Base-by-base conservation (phyloP, 2,888 invertebrate genomes). In the Malthinus seriepunctatus region DNA sequence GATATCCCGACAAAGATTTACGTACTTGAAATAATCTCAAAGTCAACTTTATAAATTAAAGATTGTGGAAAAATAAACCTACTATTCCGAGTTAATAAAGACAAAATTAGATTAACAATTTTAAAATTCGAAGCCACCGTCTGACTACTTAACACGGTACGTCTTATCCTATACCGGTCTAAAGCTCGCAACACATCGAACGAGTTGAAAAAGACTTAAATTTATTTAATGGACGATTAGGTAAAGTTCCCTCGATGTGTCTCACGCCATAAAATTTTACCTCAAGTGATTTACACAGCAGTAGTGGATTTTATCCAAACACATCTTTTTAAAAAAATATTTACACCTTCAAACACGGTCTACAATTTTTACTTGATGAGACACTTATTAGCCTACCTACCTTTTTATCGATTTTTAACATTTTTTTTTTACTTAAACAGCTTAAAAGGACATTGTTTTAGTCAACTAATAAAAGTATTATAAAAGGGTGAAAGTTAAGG, bases 1-100 rank as follows among this genome's bases (percentile, higher is more conserved):
- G 73, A 74, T 75, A 73, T 68, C 68, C 68, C 64, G 73, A 75
- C 72, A 73, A 71, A 75, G 77, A 77, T 77, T 76, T 76, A 77
- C 73, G 73, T 68, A 63, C 70, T 68, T 61, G 72, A 64, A 70
- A 71, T 70, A 66, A 71, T 71, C 71, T 63, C 63, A 23, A 5
- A 23, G 23, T 23, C 23, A 23, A 23, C 23, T 65, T 64, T 55
- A 57, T 63, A 55, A 51, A 53, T 32, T 49, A 67, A 59, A 35
- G 58, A 58, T 57, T 53, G 58, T 7, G 47, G 15, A 67, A 65
- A 57, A 39, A 52, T 12, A 44, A 46, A 57, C 63, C 51, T 65
- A 62, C 8, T 32, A 23, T 31, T 12, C 11, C 3, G 9, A 23
- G 6, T 14, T 5, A 32, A 44, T 66, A 68, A 51, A 55, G 64